Base-by-base conservation (phyloP, 2,797 vertebrate genomes). In the Hydrophis major region DNA sequence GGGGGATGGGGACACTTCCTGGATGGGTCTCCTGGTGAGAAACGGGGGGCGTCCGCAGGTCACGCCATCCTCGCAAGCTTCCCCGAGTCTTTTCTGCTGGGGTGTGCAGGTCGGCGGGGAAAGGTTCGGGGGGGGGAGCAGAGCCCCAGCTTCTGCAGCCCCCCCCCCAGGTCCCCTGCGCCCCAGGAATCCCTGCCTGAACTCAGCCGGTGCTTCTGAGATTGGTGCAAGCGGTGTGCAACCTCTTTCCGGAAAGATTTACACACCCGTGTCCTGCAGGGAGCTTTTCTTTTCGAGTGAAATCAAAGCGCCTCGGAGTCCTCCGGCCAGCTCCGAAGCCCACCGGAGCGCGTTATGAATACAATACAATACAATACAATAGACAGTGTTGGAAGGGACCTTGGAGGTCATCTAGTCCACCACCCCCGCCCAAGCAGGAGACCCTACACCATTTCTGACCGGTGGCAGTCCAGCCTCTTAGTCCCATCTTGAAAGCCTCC, bases 201-300 rank as follows among this genome's bases (percentile, higher is more conserved):
- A 14, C 28, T 66, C 63, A n/a, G 63, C 12, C 1, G 16, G 20
- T 4, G 7, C n/a, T 22, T 7, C 86, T 12, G 47, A 50, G n/a
- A 0, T 66, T 2, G 63, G n/a, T 6, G 22, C 55, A 53, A 10
- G 37, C 4, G 56, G 22, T 18, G 57, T 2, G 55, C 11, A 3
- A 16, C 4, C 14, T 1, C 28, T 18, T 83, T 18, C n/a, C 22
- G 32, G 53, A 66, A 7, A n/a, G 42, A 32, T 53, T 78, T 28
- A 20, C 22, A 27, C 7, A 20, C 56, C 27, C 8, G 6, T 20
- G 11, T 1, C 8, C 8, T 16, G 28, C 55, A 4, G n/a, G 86
- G 13, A 0, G 0, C 14, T 32, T 47, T 14, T 2, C 4, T 60
- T 8, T 2, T 16, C 1, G 11, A 16, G 20, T 32, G 20, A 4